These are phyloP conservation scores for Tragelaphus eurycerus DNA, from an alignment of 2,797 vertebrate genomes.

Conservation along the genomic window DNA sequence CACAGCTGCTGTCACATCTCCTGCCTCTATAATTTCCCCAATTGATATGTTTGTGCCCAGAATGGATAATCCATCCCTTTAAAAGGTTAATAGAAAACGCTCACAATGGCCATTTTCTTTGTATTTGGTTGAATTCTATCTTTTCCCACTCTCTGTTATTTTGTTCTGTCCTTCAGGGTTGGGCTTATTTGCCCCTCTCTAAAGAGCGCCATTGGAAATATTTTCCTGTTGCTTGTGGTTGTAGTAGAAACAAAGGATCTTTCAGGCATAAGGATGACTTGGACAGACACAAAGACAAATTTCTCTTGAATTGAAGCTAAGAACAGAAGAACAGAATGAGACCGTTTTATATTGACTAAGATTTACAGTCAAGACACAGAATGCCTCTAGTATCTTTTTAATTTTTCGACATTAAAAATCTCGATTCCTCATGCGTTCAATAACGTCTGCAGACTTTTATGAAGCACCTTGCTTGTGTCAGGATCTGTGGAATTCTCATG, in stretches of 20 bases:
- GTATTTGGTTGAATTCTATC: conserved; percentile 56
- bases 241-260: conserved; percentile 20
- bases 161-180: neutral
- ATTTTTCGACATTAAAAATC: neutral
- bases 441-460: neutral
- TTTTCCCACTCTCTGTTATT: neutral
- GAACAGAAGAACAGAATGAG: neutral
- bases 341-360: neutral
- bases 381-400: neutral
- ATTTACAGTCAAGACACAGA: neutral
- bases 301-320: neutral
- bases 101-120: conserved; percentile 60
- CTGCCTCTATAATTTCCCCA: conserved; percentile 73
- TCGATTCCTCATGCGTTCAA: neutral
- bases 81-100: conserved; percentile 73
- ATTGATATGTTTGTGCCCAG: conserved; percentile 76
- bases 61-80: conserved; percentile 72
- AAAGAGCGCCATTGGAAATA: conserved; percentile 17
- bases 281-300: conserved; percentile 44
- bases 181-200: neutral
- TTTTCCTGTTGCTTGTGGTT: conserved; percentile 8
- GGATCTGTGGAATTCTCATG: neutral
- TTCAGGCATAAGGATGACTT: neutral
- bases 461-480: neutral
- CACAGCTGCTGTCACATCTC: conserved; percentile 63